phyloP scores from a whole-genome alignment of 2,113 vertebrate species.

The Pseudopipra pipra region DNA sequence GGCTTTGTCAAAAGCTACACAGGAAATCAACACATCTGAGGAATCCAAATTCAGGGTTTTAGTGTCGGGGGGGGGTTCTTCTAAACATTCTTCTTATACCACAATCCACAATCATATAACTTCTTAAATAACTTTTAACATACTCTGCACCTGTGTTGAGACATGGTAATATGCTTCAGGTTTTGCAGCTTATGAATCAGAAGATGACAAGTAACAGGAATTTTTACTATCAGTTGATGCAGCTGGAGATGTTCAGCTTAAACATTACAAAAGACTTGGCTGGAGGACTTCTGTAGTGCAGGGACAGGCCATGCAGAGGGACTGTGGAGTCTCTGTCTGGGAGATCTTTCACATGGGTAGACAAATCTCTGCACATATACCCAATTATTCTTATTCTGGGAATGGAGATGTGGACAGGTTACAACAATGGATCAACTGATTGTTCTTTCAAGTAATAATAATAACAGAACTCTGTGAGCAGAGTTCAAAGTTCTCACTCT shows the following conservation, averaged over 20 bases:
- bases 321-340: not conserved
- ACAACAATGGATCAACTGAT: not conserved
- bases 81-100: not conserved
- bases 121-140: not conserved
- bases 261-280: not conserved
- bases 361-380: not conserved
- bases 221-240: not conserved
- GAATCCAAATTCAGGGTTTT: not conserved
- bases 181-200: not conserved
- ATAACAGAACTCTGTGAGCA: not conserved
- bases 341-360: not conserved
- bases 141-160: not conserved
- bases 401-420: not conserved
- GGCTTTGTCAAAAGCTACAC: not conserved
- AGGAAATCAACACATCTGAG: not conserved
- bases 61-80: not conserved
- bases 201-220: not conserved
- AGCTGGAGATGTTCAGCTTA: not conserved
- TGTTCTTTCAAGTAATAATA: not conserved
- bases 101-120: not conserved
- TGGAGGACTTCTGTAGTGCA: not conserved
- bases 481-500: not conserved
- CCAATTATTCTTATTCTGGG: not conserved
- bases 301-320: not conserved
- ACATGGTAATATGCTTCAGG: fast-evolving